phyloP scores from a whole-genome alignment of 1,140 invertebrate genomes.

The Drosophila ohnishii region DNA sequence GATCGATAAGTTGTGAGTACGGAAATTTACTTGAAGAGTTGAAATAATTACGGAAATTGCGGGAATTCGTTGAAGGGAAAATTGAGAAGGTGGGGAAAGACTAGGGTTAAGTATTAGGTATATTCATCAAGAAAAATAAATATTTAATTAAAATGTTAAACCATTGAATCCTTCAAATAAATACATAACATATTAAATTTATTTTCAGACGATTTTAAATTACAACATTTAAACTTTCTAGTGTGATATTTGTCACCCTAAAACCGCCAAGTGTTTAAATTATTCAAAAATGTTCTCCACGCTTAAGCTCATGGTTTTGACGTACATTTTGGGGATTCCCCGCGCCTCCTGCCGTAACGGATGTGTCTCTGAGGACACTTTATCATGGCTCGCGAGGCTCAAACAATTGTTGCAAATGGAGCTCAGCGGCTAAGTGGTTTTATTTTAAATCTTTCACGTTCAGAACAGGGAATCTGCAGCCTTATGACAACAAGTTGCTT shows the following conservation, averaged over 20 bases:
- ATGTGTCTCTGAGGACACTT: constrained; percentile 58
- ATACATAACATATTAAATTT: too few relatives aligned
- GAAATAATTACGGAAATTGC: constrained; percentile 11
- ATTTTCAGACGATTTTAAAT: too few relatives aligned
- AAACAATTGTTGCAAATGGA: constrained; percentile 72
- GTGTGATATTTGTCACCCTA: constrained; percentile 9
- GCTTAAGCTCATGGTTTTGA: constrained; percentile 20
- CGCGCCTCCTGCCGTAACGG: constrained; percentile 4
- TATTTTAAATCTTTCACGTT: constrained; percentile 82
- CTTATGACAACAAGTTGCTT: constrained; percentile 79
- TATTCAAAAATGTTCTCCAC: constrained; percentile 21
- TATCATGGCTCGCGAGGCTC: constrained; percentile 59
- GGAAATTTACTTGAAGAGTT: constrained; percentile 25
- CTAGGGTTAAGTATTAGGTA: neutral
- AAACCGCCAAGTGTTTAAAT: constrained; percentile 24
- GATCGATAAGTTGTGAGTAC: constrained; percentile 3
- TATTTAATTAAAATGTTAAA: too few relatives aligned
- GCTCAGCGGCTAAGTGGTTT: constrained; percentile 77
- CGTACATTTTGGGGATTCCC: constrained; percentile 12
- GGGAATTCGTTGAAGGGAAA: constrained; percentile 5
- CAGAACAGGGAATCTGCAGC: constrained; percentile 37
- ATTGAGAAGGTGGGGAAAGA: neutral
- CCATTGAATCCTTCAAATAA: too few relatives aligned
- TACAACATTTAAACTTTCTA: neutral
- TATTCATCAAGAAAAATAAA: neutral